Conservation (phyloP, 2,888 invertebrate genomes). For the Eristalis intricaria region DNA sequence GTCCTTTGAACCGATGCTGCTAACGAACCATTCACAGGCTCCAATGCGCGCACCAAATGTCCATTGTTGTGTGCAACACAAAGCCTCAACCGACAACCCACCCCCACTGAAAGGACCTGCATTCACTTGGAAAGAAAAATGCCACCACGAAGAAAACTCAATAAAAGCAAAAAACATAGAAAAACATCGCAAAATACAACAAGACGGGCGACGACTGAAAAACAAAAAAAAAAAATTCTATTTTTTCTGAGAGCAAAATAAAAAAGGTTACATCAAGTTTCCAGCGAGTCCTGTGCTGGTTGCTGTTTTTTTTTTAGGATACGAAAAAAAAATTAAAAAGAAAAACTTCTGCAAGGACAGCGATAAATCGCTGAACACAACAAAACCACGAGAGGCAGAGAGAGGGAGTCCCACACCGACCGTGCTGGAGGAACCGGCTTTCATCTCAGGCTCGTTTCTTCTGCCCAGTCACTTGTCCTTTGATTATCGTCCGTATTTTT, state of each 20-base stretch:
- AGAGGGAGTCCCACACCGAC: not conserved
- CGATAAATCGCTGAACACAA: constrained; percentile 71
- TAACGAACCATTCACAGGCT: constrained; percentile 72
- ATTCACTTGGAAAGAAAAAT: constrained; percentile 70
- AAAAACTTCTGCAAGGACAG: constrained; percentile 60
- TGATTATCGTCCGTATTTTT: constrained; percentile 62
- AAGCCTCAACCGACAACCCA: not conserved
- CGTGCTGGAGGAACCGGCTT: not conserved
- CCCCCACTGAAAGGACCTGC: constrained; percentile 35
- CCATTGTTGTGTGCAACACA: constrained; percentile 54
- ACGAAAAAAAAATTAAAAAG: constrained; percentile 22
- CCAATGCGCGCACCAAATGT: constrained; percentile 66
- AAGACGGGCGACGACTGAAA: not conserved
- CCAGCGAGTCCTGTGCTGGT: constrained; percentile 43
- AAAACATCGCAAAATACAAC: not conserved
- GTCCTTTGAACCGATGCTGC: constrained; percentile 70
- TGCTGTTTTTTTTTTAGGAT: constrained; percentile 48
- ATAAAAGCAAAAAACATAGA: constrained; percentile 9
- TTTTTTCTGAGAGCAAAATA: constrained; percentile 25
- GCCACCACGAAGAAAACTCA: constrained; percentile 62
- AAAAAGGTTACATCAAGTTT: constrained; percentile 69
- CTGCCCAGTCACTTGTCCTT: constrained; percentile 56
- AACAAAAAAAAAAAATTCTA: constrained; percentile 12
- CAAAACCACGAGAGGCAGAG: constrained; percentile 22
- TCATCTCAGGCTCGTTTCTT: not conserved